Base-by-base conservation (phyloP, 37 sponge, comb jelly and placozoan genomes). In the Oscarella lobularis region DNA sequence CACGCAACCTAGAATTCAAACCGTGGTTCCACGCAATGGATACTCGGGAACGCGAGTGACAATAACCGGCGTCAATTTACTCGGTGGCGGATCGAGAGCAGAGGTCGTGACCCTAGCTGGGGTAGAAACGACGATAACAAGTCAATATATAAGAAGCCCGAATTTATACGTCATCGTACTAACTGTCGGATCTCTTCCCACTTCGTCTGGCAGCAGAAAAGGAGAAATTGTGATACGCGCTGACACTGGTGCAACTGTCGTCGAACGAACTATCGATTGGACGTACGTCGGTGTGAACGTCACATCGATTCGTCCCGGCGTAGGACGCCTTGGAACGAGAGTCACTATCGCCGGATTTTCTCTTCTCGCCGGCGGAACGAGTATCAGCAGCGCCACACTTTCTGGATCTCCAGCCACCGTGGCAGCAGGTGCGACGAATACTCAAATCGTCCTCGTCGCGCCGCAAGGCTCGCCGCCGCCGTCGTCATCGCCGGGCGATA, bases 351-450 rank as follows among this genome's bases (percentile, higher is more conserved):
- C 72, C 0, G 91, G 91, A 1, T 39, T 31, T 0, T 38, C 65
- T 29, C 76, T 90, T 2, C 80, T 87, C 29, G 85, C 83, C 39
- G 85, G 85, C 4, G 87, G 87, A 1, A 75, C 36, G 0, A 20
- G 35, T 0, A 81, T 90, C 2, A 38, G 27, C 6, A 30, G 31
- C 33, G 71, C 71, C 71, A 68, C 71, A 4, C 31, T 68, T 32
- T 32, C 60, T 27, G 60, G 60, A 48, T 9, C 20, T 27, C 9
- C 60, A 48, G 60, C 60, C 9, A 48, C 60, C 9, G 20, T 48
- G 20, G 60, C 20, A 48, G 60, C 20, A 48, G 20, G 20, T 27
- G 60, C 60, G 9, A 27, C 60, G 20, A 48, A 9, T 27, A 27
- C 60, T 27, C 14, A 48, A 48, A 20, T 48, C 9, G 60, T 48